A percentile compares a stretch with the other conserved stretches of the same genome.
These are phyloP conservation scores for Chondrosia reniformis DNA, from an alignment of 37 sponge, comb jelly and placozoan species.

Conservation along the genomic window DNA sequence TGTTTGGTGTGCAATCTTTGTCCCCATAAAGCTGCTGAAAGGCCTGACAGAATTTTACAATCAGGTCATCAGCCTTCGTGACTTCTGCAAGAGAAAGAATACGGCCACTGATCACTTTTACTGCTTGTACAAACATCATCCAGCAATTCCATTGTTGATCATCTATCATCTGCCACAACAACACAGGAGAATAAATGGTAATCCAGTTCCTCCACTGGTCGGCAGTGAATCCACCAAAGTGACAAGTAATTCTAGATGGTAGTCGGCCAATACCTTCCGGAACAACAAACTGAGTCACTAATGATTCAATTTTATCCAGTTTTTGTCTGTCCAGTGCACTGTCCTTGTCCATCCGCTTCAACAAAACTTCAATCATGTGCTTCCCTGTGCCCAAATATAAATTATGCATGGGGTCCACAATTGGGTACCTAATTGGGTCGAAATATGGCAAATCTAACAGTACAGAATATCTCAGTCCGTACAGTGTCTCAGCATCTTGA, in stretches of 20 bases:
- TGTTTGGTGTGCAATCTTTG: constrained; percentile 35
- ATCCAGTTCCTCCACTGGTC: constrained; percentile 64
- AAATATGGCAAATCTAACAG: constrained; percentile 43
- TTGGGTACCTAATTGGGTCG: constrained; percentile 31
- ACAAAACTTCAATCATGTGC: constrained; percentile 18
- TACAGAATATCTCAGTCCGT: constrained; percentile 49
- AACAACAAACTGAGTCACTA: background rate
- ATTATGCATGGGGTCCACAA: constrained; percentile 34
- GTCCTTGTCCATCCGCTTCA: constrained; percentile 3
- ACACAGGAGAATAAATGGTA: constrained; percentile 46
- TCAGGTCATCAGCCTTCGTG: constrained; percentile 24
- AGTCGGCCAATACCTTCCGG: constrained; percentile 49
- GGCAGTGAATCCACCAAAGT: constrained; percentile 55
- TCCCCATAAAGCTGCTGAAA: constrained; percentile 48
- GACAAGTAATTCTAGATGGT: constrained; percentile 39
- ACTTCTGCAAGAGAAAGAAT: constrained; percentile 25
- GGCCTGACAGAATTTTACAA: constrained; percentile 19
- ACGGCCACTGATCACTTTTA: constrained; percentile 19
- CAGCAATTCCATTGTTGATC: constrained; percentile 30
- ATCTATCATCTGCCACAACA: constrained; percentile 43
- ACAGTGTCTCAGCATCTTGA: background rate
- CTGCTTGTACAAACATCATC: constrained; percentile 62
- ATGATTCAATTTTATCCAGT: constrained; percentile 21
- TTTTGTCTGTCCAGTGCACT: constrained; percentile 5
- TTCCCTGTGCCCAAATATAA: constrained; percentile 37